Evolutionary conservation across 2,797 vertebrate species (phyloP), one percentile per base, ranked within the genome.

Genomic region (Austrolebias charrua): DNA sequence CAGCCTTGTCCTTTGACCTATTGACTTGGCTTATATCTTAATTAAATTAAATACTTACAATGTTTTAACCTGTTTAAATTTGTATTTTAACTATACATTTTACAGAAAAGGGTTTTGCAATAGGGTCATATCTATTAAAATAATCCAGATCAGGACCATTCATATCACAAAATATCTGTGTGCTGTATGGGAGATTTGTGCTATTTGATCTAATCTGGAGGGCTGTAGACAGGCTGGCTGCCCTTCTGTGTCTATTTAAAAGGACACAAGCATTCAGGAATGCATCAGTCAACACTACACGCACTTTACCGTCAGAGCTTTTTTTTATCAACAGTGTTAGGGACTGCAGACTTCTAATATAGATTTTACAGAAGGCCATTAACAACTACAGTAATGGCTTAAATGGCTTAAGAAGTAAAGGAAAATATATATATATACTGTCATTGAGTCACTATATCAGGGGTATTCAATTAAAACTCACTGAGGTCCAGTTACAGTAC

Each of bases 201-300:
- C 74, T 68, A 76, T 69, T 54, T 74, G 79, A 88, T 86, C 87
- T 91, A 90, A 91, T 88, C 88, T 83, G 74, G 86, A 80, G 61
- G 67, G 31, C 84, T 73, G 67, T 50, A 89, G 90, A 90, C 90
- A 86, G 58, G 52, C 86, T 51, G 87, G 91, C 91, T 91, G 69
- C 60, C 61, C 69, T 55, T 73, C 76, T 83, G 82, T 84, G 75
- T 89, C 85, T 87, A 78, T 81, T 86, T 81, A 89, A 86, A 85
- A 40, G 54, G 5, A 44, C 68, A 57, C 24, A 45, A 63, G 48
- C 63, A 56, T 63, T 75, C 56, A 88, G 89, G 82, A 89, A 90
- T 91, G 75, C 78, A 63, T 83, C 80, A 78, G 68, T 87, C 78
- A 89, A 84, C 87, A 79, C 83, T 29, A 16, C 13, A 14, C 59